Percentiles rank a stretch among this genome's conserved stretches.
These are phyloP conservation scores for Montipora capricornis DNA, from an alignment of 64 coral and sea anemone genomes.

Conservation along the genomic window DNA sequence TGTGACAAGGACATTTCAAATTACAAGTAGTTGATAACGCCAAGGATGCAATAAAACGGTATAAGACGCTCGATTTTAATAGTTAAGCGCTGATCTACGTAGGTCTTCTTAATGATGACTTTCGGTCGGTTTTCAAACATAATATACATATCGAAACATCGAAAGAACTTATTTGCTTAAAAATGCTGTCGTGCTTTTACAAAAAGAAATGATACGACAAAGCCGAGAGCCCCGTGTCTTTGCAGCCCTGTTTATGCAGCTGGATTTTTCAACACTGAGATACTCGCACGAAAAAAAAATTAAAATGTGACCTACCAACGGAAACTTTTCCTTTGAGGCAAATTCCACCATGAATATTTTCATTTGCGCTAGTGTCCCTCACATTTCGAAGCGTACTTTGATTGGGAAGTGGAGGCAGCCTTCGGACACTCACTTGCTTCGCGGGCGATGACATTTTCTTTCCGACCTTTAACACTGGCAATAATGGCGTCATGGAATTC, in stretches of 20 bases:
- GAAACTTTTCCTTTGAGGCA: slow-evolving; percentile 9
- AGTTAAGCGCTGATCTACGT: no score
- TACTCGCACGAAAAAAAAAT: background rate
- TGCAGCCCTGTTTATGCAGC: no score
- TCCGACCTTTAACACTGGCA: slow-evolving; percentile 10
- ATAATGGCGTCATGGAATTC: background rate
- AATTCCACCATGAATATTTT: background rate
- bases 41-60: background rate
- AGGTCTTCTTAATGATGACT: no score
- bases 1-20: background rate
- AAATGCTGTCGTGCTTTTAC: no score
- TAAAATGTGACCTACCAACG: background rate
- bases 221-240: no score
- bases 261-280: no score
- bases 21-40: background rate
- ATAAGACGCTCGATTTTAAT: no score
- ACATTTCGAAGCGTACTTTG: slow-evolving; percentile 64
- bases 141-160: no score
- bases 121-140: no score
- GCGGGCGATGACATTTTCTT: slow-evolving; percentile 95
- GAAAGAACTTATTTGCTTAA: no score
- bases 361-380: slow-evolving; percentile 20
- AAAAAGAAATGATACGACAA: background rate
- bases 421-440: slow-evolving; percentile 91
- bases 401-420: slow-evolving; percentile 93